phyloP scores from a whole-genome alignment of 2,888 invertebrate species.

The Morpho helenor region DNA sequence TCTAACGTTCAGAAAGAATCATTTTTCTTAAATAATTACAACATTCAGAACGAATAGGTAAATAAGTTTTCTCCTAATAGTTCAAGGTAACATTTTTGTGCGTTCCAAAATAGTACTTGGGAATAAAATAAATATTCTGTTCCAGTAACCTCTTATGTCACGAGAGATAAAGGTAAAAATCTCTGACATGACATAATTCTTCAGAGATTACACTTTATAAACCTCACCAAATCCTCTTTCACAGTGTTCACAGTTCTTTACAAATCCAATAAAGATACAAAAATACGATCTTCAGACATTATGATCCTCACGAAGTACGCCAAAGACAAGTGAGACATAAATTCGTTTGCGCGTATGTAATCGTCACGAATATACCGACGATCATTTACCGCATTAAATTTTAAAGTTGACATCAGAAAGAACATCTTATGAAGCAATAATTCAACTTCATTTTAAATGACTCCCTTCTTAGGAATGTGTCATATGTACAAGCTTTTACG shows the following conservation, averaged over 20 bases:
- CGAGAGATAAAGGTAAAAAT: constrained; percentile 9
- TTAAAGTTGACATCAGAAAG: constrained; percentile 78
- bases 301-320: constrained; percentile 59
- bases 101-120: neutral
- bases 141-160: constrained; percentile 8
- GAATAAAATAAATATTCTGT: neutral
- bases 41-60: constrained; percentile 1
- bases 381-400: constrained; percentile 73
- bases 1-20: constrained; percentile 16
- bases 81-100: neutral
- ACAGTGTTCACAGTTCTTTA: constrained; percentile 58
- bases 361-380: constrained; percentile 67
- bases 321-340: constrained; percentile 65
- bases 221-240: constrained; percentile 55
- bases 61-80: neutral
- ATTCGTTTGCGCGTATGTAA: constrained; percentile 73
- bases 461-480: constrained; percentile 38
- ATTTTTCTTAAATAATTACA: constrained; percentile 12
- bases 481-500: constrained; percentile 20
- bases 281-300: constrained; percentile 65
- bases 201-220: constrained; percentile 51
- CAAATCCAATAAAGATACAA: constrained; percentile 62
- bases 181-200: constrained; percentile 26
- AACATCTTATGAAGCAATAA: constrained; percentile 71
- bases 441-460: constrained; percentile 60